Evolutionary conservation across 2,113 vertebrate genomes (phyloP).

Genomic region (Grammomys dolichurus): DNA sequence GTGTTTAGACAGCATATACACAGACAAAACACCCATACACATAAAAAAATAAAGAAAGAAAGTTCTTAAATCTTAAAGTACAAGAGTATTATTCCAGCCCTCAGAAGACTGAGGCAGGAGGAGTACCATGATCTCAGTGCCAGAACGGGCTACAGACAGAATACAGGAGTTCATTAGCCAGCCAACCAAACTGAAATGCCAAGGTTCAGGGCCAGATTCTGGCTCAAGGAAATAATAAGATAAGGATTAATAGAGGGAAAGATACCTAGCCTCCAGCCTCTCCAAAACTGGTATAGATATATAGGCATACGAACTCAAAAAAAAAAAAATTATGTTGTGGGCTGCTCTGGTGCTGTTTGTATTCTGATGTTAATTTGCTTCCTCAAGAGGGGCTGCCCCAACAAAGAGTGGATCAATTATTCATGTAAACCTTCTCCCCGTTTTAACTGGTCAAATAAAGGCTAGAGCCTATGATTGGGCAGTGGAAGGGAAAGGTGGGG

Average conservation of each 20-base stretch:
- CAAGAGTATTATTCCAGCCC: background rate
- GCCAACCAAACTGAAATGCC: background rate
- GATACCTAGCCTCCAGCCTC: background rate
- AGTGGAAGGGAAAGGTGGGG: too few relatives aligned
- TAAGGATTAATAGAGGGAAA: background rate
- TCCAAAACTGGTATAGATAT: background rate
- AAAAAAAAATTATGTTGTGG: too few relatives aligned
- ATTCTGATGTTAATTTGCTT: too few relatives aligned
- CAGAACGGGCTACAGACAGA: background rate
- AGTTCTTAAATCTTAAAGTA: background rate
- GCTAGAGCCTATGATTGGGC: too few relatives aligned
- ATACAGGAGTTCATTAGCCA: background rate
- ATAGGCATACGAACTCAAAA: background rate
- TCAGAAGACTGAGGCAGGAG: background rate
- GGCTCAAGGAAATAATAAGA: background rate
- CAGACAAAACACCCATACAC: background rate
- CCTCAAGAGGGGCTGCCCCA: too few relatives aligned
- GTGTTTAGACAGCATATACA: background rate
- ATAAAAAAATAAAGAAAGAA: background rate
- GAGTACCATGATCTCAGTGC: background rate
- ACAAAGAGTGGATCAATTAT: too few relatives aligned
- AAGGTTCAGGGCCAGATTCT: background rate
- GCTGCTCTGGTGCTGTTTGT: too few relatives aligned
- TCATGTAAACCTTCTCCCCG: too few relatives aligned
- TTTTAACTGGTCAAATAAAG: too few relatives aligned